Conservation (phyloP, 1,140 invertebrate genomes). For the Lethocerus indicus region DNA sequence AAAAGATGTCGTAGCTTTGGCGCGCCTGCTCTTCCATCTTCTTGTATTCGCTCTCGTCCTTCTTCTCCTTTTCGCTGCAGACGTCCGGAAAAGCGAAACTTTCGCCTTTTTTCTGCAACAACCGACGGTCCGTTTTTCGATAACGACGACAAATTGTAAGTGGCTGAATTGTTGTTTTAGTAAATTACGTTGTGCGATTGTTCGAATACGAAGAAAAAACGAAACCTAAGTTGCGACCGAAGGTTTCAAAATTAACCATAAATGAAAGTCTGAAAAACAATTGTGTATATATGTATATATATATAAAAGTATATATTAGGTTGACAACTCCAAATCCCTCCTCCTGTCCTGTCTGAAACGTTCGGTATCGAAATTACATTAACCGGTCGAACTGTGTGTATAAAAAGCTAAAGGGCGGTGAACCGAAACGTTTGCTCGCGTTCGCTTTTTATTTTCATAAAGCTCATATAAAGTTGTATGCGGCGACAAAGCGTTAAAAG, state of each 20-base stretch:
- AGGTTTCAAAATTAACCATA: background rate
- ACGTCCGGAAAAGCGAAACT: conserved; percentile 19
- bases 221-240: background rate
- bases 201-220: background rate
- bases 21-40: conserved; percentile 5
- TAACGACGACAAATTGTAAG: too few relatives aligned
- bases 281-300: background rate
- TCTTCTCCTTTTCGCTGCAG: conserved; percentile 6
- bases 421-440: too few relatives aligned
- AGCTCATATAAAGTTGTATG: too few relatives aligned
- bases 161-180: conserved; percentile 3
- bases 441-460: too few relatives aligned
- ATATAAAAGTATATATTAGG: too few relatives aligned
- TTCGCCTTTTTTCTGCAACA: conserved; percentile 13
- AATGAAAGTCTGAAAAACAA: background rate
- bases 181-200: background rate
- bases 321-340: too few relatives aligned
- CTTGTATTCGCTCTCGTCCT: conserved; percentile 6
- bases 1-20: conserved; percentile 12
- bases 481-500: too few relatives aligned
- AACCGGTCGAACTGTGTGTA: too few relatives aligned
- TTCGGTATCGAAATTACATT: too few relatives aligned
- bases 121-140: too few relatives aligned
- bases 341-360: too few relatives aligned
- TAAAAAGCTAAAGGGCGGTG: too few relatives aligned